Conservation (phyloP, 2,888 invertebrate genomes). For the Oxyteleia sp. region DNA sequence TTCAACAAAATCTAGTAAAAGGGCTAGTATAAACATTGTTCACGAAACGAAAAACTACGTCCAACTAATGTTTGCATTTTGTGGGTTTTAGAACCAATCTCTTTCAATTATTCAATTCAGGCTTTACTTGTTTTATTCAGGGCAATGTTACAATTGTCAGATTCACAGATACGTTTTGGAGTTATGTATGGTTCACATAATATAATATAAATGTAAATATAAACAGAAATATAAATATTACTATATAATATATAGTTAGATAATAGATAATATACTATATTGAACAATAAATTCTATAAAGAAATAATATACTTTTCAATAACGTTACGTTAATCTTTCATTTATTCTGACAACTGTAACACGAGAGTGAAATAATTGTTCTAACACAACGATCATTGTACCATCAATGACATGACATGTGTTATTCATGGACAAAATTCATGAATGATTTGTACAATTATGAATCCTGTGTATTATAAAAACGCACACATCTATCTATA, state of each 20-base stretch:
- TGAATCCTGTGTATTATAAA: constrained; percentile 29
- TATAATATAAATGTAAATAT: no score
- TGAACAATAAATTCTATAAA: no score
- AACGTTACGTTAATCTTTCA: no score
- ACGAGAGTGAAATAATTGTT: constrained; percentile 5
- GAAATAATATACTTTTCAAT: no score
- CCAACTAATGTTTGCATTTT: constrained; percentile 4
- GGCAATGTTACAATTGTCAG: constrained; percentile 3
- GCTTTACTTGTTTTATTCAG: not conserved
- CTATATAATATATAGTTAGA: no score
- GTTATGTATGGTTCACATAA: no score
- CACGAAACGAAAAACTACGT: constrained; percentile 6
- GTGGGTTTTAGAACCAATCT: constrained; percentile 4
- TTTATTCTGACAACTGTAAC: constrained; percentile 21
- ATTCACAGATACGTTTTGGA: no score
- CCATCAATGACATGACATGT: constrained; percentile 17
- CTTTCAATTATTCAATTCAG: not conserved
- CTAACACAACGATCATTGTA: constrained; percentile 13
- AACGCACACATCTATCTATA: constrained; percentile 34
- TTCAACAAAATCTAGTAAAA: constrained; percentile 2
- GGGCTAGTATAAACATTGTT: not conserved
- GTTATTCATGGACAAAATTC: constrained; percentile 12
- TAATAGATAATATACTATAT: no score
- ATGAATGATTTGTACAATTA: constrained; percentile 37
- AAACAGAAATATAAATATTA: no score